Evolutionary conservation across 2,113 vertebrate genomes (phyloP), one percentile per base, ranked within the genome.

Genomic region (Isichthys henryi): DNA sequence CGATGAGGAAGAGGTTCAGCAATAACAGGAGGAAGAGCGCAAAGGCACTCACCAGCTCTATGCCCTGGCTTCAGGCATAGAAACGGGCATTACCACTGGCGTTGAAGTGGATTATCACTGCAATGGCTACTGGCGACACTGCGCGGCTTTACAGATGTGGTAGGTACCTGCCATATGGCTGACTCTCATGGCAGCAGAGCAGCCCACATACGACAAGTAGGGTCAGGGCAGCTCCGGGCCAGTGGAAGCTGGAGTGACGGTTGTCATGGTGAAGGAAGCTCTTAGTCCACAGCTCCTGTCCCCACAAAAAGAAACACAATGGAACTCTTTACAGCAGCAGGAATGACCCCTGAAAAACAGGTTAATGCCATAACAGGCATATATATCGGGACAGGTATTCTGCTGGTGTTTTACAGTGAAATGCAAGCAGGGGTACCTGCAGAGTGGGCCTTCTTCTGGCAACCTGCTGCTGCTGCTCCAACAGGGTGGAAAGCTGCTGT

Each of bases 221-320:
- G 92, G 97, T 98, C 92, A 99, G 95, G 11, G 96, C 97, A 1
- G 97, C 98, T 31, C 97, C 98, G 0, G 98, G 97, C 98, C 98
- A 99, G 91, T 99, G 98, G 93, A 99, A 97, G 91, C 98, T 98
- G 88, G 98, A 99, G 91, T 97, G 97, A 87, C 98, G 98, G 95
- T 98, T 98, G 90, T 95, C 93, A 93, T 99, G 98, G 94, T 98
- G 95, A 90, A 99, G 95, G 92, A 99, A 99, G 94, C 97, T 98
- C 92, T 94, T 95, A 82, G 93, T 92, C 97, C 97, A 98, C 56
- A 93, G 93, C 88, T 97, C 97, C 98, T 99, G 62, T 62, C 91
- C 93, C 91, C 52, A 93, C 11, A 50, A 3, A 66, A 83, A 88
- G 5, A 46, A 80, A 89, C 5, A 88, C 74, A 43, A 43, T 43